A percentile compares a stretch with the other conserved stretches of the same genome.
These are phyloP conservation scores for Zaprionus inermis DNA, from an alignment of 1,140 invertebrate species.

Conservation along the genomic window DNA sequence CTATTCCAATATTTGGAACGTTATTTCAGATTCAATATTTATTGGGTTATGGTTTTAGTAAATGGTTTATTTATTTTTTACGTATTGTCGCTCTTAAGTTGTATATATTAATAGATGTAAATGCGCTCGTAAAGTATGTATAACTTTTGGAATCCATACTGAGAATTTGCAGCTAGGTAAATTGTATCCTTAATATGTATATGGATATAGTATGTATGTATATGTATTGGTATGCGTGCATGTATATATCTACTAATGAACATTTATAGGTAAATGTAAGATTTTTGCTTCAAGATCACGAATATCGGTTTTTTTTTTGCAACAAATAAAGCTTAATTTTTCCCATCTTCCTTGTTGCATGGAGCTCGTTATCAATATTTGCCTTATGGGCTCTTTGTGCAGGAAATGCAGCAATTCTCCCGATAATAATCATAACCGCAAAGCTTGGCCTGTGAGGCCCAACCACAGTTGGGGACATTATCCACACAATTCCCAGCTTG, in stretches of 20 bases:
- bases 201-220: constrained; percentile 13
- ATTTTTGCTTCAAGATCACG: constrained; percentile 46
- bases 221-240: constrained; percentile 10
- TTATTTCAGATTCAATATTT: neutral
- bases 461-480: constrained; percentile 89
- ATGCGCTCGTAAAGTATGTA: constrained; percentile 41
- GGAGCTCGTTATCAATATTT: constrained; percentile 6
- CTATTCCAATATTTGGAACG: neutral
- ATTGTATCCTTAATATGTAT: constrained; percentile 28
- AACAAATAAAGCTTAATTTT: constrained; percentile 33
- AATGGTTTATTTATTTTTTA: constrained; percentile 15
- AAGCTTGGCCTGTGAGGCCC: constrained; percentile 91
- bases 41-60: constrained; percentile 30
- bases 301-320: constrained; percentile 29
- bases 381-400: constrained; percentile 39
- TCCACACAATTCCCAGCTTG: constrained; percentile 87
- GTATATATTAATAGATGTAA: constrained; percentile 42
- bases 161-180: constrained; percentile 41
- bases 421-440: constrained; percentile 93
- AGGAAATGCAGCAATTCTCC: constrained; percentile 88
- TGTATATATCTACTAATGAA: constrained; percentile 34
- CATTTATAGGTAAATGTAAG: constrained; percentile 32
- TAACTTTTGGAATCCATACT: constrained; percentile 41
- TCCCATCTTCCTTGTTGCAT: constrained; percentile 4
- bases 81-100: constrained; percentile 33